phyloP scores from a whole-genome alignment of 1,140 invertebrate species.

The Lepidotrigona ventralis region DNA sequence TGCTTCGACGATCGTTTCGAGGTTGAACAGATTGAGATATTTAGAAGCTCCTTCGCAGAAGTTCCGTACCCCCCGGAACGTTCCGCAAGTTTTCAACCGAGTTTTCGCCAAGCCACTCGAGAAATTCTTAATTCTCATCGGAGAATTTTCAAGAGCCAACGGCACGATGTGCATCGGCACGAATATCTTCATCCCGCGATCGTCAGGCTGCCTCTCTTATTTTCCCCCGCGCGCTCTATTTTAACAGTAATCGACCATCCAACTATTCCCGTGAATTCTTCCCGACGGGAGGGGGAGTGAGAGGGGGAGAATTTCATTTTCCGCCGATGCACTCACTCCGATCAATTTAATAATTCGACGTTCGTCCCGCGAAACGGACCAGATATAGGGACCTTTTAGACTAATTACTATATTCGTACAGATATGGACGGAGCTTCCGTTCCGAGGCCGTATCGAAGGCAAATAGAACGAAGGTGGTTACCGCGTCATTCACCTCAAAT shows the following conservation, averaged over 20 bases:
- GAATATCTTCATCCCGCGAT: neutral
- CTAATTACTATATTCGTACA: conserved; percentile 16
- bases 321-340: neutral
- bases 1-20: conserved; percentile 7
- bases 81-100: neutral
- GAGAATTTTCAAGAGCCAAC: neutral
- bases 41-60: conserved; percentile 4
- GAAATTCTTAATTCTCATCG: neutral
- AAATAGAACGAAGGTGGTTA: neutral
- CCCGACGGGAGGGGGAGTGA: no score
- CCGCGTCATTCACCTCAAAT: neutral
- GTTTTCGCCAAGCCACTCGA: neutral
- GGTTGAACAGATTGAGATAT: conserved; percentile 33
- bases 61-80: neutral
- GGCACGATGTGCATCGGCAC: neutral
- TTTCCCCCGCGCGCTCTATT: no score
- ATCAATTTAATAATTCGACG: conserved; percentile 18
- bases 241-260: neutral
- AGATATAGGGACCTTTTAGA: conserved; percentile 22
- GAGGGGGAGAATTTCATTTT: conserved; percentile 1
- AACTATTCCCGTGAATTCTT: neutral
- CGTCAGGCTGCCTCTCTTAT: neutral
- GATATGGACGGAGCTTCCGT: neutral
- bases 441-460: neutral
- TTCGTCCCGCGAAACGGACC: neutral